These are phyloP conservation scores for Mesembrinibis cayennensis DNA, from an alignment of 2,113 vertebrate genomes.

Conservation along the genomic window DNA sequence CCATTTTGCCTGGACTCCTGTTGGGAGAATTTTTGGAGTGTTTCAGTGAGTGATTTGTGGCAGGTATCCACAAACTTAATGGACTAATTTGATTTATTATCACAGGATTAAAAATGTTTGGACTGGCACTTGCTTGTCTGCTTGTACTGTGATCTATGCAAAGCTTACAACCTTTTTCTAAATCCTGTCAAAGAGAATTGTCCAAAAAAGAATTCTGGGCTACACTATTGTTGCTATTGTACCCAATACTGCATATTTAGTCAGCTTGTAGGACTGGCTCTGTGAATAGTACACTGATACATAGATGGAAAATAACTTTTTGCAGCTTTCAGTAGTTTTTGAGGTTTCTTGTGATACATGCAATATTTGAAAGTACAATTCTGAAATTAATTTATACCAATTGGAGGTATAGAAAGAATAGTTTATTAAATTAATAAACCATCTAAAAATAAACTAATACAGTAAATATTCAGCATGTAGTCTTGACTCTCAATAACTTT, in stretches of 20 bases:
- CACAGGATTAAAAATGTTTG: neutral
- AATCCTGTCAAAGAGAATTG: neutral
- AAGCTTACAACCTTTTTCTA: neutral
- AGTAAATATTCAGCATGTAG: neutral
- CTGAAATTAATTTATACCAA: neutral
- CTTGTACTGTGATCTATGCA: neutral
- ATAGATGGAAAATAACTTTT: neutral
- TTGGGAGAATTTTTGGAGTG: neutral
- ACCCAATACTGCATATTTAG: neutral
- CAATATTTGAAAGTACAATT: neutral
- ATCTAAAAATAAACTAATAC: neutral
- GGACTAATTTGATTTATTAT: neutral
- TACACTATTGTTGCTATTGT: fast-evolving
- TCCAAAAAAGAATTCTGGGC: neutral
- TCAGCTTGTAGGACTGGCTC: neutral
- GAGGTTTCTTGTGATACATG: neutral
- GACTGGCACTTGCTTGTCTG: neutral
- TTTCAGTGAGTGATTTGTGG: neutral
- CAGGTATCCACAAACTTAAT: neutral
- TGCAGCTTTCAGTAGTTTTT: neutral
- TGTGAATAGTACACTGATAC: neutral
- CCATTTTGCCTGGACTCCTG: neutral
- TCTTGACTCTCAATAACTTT: neutral
- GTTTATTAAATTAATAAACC: neutral
- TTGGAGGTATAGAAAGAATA: neutral